Conservation (phyloP, 2,888 invertebrate genomes). For the Tenthredo livida region DNA sequence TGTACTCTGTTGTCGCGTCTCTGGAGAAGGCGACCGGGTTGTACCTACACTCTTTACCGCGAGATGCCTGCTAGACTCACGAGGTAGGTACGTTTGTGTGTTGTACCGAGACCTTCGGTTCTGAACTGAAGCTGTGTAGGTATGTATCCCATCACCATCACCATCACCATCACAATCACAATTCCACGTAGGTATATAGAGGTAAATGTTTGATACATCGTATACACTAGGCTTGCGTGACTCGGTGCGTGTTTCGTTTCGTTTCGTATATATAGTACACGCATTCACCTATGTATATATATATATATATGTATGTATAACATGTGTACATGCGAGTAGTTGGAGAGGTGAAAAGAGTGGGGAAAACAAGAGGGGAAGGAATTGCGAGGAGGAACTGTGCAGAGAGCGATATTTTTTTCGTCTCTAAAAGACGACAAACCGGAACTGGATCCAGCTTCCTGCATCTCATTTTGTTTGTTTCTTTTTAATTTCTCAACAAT, state of each 20-base stretch:
- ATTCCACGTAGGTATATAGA: too few relatives aligned
- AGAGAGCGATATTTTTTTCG: not conserved
- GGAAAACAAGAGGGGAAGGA: not conserved
- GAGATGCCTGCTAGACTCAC: not conserved
- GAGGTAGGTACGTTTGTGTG: not conserved
- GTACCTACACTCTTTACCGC: conserved; percentile 34
- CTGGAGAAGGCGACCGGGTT: conserved; percentile 36
- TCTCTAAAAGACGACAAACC: not conserved
- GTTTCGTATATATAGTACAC: not conserved
- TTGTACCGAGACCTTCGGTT: conserved; percentile 16
- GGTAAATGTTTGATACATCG: conserved; percentile 16
- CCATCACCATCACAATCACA: not conserved
- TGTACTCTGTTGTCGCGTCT: conserved; percentile 10
- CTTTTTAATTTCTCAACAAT: not conserved
- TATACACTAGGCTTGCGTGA: not conserved
- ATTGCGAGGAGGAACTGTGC: not conserved
- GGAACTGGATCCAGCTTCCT: conserved; percentile 10
- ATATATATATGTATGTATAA: not conserved
- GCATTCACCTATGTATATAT: not conserved
- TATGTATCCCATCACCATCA: not conserved
- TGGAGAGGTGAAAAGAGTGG: not conserved
- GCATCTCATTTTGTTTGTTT: not conserved
- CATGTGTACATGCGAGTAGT: not conserved
- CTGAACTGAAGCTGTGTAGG: not conserved
- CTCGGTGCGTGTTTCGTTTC: conserved; percentile 30